These are phyloP conservation scores for Macquaria australasica DNA, from an alignment of 2,113 vertebrate species.

Conservation along the genomic window DNA sequence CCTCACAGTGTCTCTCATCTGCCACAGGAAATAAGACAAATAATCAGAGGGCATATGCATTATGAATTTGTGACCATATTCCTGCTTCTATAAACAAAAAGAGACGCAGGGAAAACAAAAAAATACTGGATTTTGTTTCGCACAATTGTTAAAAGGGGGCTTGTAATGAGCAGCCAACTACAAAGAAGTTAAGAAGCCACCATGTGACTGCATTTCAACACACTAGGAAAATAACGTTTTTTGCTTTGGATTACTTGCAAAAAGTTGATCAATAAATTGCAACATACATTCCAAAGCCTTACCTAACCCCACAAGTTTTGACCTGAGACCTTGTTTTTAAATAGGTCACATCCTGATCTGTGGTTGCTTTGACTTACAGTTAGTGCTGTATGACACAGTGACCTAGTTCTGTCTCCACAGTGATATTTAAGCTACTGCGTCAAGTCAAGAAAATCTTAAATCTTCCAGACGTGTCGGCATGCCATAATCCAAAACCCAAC, in stretches of 20 bases:
- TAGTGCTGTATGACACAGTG: constrained; percentile 47
- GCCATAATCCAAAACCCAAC: neutral
- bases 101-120: neutral
- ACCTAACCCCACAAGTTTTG: constrained; percentile 27
- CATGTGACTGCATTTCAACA: constrained; percentile 2
- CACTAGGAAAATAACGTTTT: neutral
- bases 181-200: neutral
- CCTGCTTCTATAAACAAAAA: neutral
- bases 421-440: constrained; percentile 5
- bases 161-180: neutral
- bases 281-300: constrained; percentile 45
- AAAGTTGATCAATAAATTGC: constrained; percentile 30
- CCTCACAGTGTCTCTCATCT: constrained; percentile 65
- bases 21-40: constrained; percentile 82
- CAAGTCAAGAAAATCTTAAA: constrained; percentile 8
- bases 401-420: constrained; percentile 36
- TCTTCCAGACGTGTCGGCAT: constrained; percentile 8
- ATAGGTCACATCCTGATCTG: constrained; percentile 61
- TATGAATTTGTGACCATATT: constrained; percentile 33
- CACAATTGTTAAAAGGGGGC: constrained; percentile 58
- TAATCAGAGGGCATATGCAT: constrained; percentile 24
- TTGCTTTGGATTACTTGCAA: constrained; percentile 8
- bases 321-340: constrained; percentile 36
- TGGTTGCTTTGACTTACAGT: constrained; percentile 1
- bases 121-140: constrained; percentile 67